These are phyloP conservation scores for Peromyscus maniculatus DNA, from an alignment of 2,113 vertebrate genomes.

Conservation along the genomic window DNA sequence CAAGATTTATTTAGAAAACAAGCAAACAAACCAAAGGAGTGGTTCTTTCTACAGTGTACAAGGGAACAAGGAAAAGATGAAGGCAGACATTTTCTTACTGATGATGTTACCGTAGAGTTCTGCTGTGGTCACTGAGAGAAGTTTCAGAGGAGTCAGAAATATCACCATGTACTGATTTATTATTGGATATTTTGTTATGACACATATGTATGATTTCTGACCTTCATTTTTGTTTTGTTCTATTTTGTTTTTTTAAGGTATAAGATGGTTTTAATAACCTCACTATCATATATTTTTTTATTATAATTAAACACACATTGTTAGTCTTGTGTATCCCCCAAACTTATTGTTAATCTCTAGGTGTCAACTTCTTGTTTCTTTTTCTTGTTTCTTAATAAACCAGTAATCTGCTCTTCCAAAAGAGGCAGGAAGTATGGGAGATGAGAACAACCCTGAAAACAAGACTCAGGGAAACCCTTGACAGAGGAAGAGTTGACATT, in stretches of 20 bases:
- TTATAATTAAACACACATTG: neutral
- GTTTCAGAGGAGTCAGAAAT: neutral
- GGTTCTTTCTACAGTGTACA: constrained; percentile 27
- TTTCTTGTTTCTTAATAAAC: neutral
- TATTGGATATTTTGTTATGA: neutral
- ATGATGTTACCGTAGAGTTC: neutral
- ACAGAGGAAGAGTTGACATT: neutral
- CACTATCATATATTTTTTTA: neutral
- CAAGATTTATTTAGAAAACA: constrained; percentile 42
- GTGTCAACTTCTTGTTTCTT: neutral
- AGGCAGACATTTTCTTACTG: constrained; percentile 26
- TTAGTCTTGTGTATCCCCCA: neutral
- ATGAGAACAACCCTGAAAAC: neutral
- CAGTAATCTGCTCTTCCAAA: neutral
- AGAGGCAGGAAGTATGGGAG: neutral
- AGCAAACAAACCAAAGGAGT: neutral
- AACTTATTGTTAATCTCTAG: neutral
- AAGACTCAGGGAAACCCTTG: neutral
- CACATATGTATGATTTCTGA: constrained; percentile 33
- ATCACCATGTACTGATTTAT: neutral
- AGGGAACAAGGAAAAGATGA: constrained; percentile 28
- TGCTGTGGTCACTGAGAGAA: neutral
- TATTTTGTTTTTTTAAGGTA: neutral
- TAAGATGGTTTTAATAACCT: neutral
- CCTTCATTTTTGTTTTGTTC: neutral